These are phyloP conservation scores for Euwallacea similis DNA, from an alignment of 1,140 invertebrate species.

Conservation along the genomic window DNA sequence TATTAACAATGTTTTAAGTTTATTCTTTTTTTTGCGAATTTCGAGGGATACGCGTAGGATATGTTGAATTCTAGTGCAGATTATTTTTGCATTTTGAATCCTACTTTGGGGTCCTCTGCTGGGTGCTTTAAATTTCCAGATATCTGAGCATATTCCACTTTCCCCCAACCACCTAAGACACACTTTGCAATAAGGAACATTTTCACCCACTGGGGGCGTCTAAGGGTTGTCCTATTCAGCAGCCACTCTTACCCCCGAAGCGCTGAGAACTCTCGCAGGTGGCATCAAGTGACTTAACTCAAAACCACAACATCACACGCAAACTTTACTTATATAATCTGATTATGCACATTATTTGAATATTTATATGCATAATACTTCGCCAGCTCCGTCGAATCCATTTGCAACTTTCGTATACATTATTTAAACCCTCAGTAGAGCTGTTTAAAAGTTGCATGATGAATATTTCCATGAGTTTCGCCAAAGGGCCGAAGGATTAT, in stretches of 20 bases:
- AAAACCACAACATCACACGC: conserved; percentile 51
- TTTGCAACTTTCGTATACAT: conserved; percentile 41
- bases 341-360: conserved; percentile 50
- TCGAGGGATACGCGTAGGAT: too few relatives aligned
- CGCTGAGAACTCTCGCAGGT: conserved; percentile 47
- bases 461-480: conserved; percentile 8
- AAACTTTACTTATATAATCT: conserved; percentile 50
- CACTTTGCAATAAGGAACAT: too few relatives aligned
- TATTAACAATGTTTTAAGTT: too few relatives aligned
- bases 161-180: too few relatives aligned
- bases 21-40: too few relatives aligned
- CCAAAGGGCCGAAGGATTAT: background rate
- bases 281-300: conserved; percentile 45
- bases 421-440: conserved; percentile 10
- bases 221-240: too few relatives aligned
- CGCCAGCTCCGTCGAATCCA: conserved; percentile 41
- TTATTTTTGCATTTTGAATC: too few relatives aligned
- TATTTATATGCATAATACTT: conserved; percentile 50
- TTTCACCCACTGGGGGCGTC: too few relatives aligned
- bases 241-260: background rate
- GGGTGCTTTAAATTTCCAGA: too few relatives aligned
- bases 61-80: too few relatives aligned
- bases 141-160: too few relatives aligned
- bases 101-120: too few relatives aligned
- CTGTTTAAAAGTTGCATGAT: background rate